Conservation (phyloP, 2,113 vertebrate genomes). For the Myotis brandtii region DNA sequence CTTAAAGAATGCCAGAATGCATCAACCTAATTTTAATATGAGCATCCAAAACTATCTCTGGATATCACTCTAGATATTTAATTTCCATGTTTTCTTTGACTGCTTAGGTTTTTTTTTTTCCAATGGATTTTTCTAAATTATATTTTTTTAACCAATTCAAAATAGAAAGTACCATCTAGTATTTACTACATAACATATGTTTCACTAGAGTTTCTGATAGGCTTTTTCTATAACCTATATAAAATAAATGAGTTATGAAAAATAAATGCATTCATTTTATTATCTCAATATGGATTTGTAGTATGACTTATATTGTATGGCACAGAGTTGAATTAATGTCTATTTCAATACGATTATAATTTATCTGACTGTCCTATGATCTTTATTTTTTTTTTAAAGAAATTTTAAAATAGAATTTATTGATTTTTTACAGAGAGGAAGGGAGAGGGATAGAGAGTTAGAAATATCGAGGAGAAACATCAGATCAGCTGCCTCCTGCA, state of each 20-base stretch:
- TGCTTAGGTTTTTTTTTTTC: neutral
- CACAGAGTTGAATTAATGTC: neutral
- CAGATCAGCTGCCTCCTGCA: no score
- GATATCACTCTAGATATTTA: neutral
- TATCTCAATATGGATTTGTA: neutral
- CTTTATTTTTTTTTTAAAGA: slow-evolving; percentile 3
- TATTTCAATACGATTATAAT: neutral
- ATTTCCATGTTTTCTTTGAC: neutral
- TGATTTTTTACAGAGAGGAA: no score
- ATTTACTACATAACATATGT: neutral
- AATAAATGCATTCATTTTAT: neutral
- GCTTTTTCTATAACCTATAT: neutral
- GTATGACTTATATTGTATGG: neutral
- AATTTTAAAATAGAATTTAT: no score
- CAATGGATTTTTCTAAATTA: neutral
- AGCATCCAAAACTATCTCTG: neutral
- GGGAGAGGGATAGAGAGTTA: no score
- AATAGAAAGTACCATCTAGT: neutral
- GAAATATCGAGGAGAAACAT: no score
- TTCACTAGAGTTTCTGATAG: neutral
- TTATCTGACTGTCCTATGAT: neutral
- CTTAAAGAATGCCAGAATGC: neutral
- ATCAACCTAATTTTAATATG: neutral
- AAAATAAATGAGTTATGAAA: neutral
- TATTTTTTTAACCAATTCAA: neutral